Base-by-base conservation (phyloP, 1,140 invertebrate species). In the Drosophila bocki region DNA sequence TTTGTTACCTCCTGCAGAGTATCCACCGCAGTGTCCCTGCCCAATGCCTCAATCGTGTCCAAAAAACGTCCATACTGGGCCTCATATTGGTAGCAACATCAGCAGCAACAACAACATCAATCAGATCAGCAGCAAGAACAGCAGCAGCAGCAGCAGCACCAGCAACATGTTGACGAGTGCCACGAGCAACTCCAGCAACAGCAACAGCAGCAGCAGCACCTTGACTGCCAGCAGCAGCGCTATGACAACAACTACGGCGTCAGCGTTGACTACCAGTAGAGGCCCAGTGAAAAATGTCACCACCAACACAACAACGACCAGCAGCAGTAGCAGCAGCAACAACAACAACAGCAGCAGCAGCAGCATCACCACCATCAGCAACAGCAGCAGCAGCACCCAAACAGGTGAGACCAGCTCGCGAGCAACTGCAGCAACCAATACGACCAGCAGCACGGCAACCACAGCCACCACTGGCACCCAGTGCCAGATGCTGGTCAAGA, bases 1-100 rank as follows among this genome's bases (percentile, higher is more conserved):
- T 7, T 39, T 60, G 17, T 19, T 32, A 26, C 0, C 13, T 9
- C 7, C 64, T 93, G 41, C 83, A 95, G 95, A 95, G 42, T 92
- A 92, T 93, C 93, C 94, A 87, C 93, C 94, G 69, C 94, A 95
- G 94, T 97, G 96, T 94, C 96, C 96, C 85, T 97, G 96, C 94
- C 96, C 96, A 94, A 95, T 97, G 94, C 96, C 91, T 86, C 96
- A 97, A 94, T 95, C 96, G 94, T 97, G 96, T 97, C 96, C 97
- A 98, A 98, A 97, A 98, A 98, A 98, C 97, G 97, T 96, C 96
- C 96, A 95, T 97, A 97, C 97, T 97, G 97, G 97, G 95, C 97
- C 97, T 96, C 97, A 96, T 97, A 97, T 96, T 97, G 96, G 97
- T 97, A 96, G 92, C 92, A 93, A 91, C 91, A 93, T 78, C 81